Conservation (phyloP, 2,113 vertebrate species). For the Terrapene triunguis region DNA sequence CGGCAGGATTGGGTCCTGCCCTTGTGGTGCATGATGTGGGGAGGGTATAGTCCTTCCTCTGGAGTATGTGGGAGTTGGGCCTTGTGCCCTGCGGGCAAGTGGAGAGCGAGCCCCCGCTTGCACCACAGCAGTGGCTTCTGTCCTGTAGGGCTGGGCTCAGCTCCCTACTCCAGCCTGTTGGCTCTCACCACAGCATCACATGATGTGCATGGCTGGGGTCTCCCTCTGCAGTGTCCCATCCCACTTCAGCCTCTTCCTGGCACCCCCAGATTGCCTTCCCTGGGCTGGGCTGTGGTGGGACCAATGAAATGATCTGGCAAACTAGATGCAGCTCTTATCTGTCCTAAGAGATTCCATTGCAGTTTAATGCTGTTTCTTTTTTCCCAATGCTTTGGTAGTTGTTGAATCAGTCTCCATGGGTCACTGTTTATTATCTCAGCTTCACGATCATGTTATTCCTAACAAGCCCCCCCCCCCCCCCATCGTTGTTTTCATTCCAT, state of each 20-base stretch:
- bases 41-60: not conserved
- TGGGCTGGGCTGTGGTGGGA: not conserved
- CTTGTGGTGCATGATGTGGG: not conserved
- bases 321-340: not conserved
- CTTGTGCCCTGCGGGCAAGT: not conserved
- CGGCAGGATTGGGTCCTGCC: not conserved
- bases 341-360: not conserved
- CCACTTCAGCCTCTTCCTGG: not conserved
- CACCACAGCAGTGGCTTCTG: not conserved
- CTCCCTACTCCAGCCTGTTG: not conserved
- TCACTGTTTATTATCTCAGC: constrained; percentile 65
- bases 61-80: not conserved
- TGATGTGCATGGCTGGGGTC: not conserved
- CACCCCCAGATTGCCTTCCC: not conserved
- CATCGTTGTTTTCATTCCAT: constrained; percentile 52
- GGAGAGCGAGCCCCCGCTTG: not conserved
- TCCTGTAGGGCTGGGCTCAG: not conserved
- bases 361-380: constrained; percentile 27
- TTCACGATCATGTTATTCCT: constrained; percentile 51
- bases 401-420: constrained; percentile 21
- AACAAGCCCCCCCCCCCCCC: not conserved
- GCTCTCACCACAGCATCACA: not conserved
- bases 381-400: constrained; percentile 35
- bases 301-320: not conserved
- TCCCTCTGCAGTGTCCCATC: not conserved